Base-by-base conservation (phyloP, 1,140 invertebrate species). In the Hylyphantes graminicola region DNA sequence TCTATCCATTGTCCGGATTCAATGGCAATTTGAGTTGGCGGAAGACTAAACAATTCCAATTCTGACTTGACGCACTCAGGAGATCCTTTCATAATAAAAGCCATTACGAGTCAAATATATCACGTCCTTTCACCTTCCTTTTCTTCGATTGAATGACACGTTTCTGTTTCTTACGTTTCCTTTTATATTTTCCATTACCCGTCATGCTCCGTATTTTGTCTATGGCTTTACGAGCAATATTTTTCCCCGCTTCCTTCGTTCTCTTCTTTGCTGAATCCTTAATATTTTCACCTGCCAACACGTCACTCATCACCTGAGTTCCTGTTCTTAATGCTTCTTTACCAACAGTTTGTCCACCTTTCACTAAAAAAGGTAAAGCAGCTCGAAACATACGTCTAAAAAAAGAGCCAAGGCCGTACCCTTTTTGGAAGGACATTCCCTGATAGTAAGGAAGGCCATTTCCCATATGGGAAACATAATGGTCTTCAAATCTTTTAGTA, bases 11-110 rank as follows among this genome's bases (percentile, higher is more conserved):
- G 35, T 50, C 67, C 79, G 8, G 17, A 17, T 82, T 72, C 19
- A 5, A 82, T 73, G 21, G 15, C 79, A 12, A 59, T 82, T 73
- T 73, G 68, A 3, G 68, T 82, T 13, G 48, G 7, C 13, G 79
- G 68, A 11, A 82, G 11, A 11, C 51, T 12, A 19, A 82, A 81
- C 11, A 81, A 19, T 65, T 81, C 68, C 67, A 82, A 82, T 73
- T 82, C 79, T 11, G 79, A 82, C 21, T 82, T 82, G 2, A 73
- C 79, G 63, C 68, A 82, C 19, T 74, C 70, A 8, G 67, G 79
- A 19, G 79, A 82, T n/a, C 35, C 70, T 59, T 72, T 72, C 7
- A 73, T 35, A 35, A 72, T 4, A 51, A 51, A 82, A 10, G 67
- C 59, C 68, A 82, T 77, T 61, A 63, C 9, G 35, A 19, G 15